Evolutionary conservation across 2,113 vertebrate genomes (phyloP), one percentile per base, ranked within the genome.

Genomic region (Harpagus bidentatus): DNA sequence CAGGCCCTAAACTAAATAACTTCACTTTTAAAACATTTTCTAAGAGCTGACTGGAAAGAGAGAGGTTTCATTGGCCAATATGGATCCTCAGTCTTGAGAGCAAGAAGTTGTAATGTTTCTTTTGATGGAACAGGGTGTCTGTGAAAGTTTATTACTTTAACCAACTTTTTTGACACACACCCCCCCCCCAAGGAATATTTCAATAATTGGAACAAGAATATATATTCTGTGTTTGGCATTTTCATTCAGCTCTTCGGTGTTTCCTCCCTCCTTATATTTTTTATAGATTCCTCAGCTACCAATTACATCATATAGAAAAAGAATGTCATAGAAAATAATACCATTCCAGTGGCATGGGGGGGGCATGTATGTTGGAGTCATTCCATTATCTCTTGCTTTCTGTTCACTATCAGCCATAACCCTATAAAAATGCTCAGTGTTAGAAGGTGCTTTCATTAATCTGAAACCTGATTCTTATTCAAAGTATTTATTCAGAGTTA

Each of bases 161-260:
- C 2, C 3, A 80, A 32, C 3, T 43, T 76, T 76, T 84, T 52
- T 69, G 7, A 61, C 36, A 50, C n/a, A n/a, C n/a, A n/a, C n/a
- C n/a, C 1, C 4, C 1, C 4, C 2, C 31, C 7, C 50, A 4
- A 59, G 31, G 5, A 70, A 48, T 62, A 45, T 45, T n/a, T 59
- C 42, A 87, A 1, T 19, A 71, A 13, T 20, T 42, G 9, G 16
- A 72, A 87, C 31, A 55, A 55, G 13, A 65, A 7, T 52, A 55
- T 31, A 1, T 88, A 23, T 52, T 61, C 4, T 61, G 3, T 66
- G 4, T 18, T 82, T 65, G 14, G 1, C 7, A 82, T 78, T 50
- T 93, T 90, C 16, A 36, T 67, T 56, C 10, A 86, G 2, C 1
- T 77, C 5, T 32, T 0, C 13, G 3, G 1, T 53, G 5, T 53